phyloP scores from a whole-genome alignment of 2,113 vertebrate genomes.

The Polypterus senegalus region DNA sequence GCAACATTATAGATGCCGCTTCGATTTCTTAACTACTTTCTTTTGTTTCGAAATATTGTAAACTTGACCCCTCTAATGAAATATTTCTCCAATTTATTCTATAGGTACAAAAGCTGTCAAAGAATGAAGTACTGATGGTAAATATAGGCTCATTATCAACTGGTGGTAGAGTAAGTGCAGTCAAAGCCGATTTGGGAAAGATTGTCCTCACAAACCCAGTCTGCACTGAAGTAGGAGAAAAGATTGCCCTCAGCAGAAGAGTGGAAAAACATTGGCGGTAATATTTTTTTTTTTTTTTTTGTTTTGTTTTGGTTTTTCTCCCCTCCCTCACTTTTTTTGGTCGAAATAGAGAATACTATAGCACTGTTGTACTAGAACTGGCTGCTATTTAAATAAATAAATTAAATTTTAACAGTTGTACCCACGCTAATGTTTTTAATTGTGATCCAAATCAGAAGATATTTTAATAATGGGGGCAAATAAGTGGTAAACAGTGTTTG shows the following conservation, averaged over 20 bases:
- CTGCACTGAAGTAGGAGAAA: conserved; percentile 96
- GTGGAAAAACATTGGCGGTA: conserved; percentile 98
- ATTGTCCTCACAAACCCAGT: conserved; percentile 95
- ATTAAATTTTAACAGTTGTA: too few species aligned
- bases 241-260: conserved; percentile 91
- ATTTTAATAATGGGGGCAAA: too few species aligned
- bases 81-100: conserved; percentile 9
- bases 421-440: not conserved
- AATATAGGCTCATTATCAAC: conserved; percentile 95
- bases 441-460: too few species aligned
- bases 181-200: conserved; percentile 94
- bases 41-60: too few species aligned
- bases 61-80: not conserved
- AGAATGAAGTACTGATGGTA: conserved; percentile 97
- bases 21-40: too few species aligned
- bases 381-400: too few species aligned
- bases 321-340: not conserved
- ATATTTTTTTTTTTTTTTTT: conserved; percentile 26
- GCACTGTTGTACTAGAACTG: not conserved
- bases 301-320: not conserved
- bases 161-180: conserved; percentile 89
- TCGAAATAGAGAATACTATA: not conserved
- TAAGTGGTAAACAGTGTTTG: too few species aligned
- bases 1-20: too few species aligned
- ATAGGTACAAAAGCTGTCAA: conserved; percentile 93